phyloP scores from a whole-genome alignment of 23 tunicate genomes.

The Halocynthia aurantium region DNA sequence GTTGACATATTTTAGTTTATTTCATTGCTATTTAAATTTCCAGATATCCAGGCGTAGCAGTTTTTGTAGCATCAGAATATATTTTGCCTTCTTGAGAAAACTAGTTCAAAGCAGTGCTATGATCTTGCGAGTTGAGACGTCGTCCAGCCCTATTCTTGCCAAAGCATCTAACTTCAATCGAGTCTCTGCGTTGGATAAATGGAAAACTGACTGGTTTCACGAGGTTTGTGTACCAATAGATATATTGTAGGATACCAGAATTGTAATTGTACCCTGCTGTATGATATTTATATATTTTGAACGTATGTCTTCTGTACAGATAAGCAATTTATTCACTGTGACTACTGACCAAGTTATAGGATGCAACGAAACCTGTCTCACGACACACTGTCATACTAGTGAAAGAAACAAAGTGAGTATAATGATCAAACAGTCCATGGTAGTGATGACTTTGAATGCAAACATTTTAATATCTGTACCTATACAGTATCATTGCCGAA shows the following conservation, averaged over 20 bases:
- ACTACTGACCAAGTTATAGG: constrained; percentile 40
- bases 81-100: too few species aligned
- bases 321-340: constrained; percentile 35
- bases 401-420: not conserved
- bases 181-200: constrained; percentile 38
- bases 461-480: not conserved
- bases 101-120: too few species aligned
- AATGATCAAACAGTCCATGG: not conserved
- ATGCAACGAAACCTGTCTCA: not conserved
- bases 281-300: not conserved
- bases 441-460: too few species aligned
- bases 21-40: too few species aligned
- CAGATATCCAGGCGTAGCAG: too few species aligned
- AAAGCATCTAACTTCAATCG: not conserved
- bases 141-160: too few species aligned
- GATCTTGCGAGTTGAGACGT: too few species aligned
- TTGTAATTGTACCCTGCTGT: too few species aligned
- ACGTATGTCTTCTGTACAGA: not conserved
- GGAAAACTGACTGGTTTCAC: constrained; percentile 58
- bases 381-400: not conserved
- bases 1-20: too few species aligned
- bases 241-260: not conserved
- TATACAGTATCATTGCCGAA: not conserved
- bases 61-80: too few species aligned
- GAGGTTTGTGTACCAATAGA: constrained; percentile 8